Percentiles rank a stretch among this genome's conserved stretches.
phyloP scores from a whole-genome alignment of 1,140 invertebrate genomes.

The Calosoma granatense region DNA sequence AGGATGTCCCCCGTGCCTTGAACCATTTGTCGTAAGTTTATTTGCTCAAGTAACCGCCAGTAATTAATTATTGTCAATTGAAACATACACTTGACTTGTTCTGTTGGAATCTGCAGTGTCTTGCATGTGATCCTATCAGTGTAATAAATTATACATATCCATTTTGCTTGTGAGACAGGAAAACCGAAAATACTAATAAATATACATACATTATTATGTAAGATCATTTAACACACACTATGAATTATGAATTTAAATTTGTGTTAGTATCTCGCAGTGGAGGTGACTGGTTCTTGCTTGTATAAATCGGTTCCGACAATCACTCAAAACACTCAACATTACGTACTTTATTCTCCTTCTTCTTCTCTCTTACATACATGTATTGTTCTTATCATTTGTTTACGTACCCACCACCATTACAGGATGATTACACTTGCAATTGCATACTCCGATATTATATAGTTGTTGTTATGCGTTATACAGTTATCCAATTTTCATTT shows the following conservation, averaged over 20 bases:
- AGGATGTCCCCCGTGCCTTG: conserved; percentile 8
- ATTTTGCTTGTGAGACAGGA: conserved; percentile 8
- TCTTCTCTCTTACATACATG: too few relatives aligned
- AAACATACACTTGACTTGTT: conserved; percentile 6
- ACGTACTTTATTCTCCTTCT: neutral
- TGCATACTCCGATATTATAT: too few relatives aligned
- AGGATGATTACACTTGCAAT: too few relatives aligned
- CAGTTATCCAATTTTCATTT: neutral
- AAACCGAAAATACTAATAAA: conserved; percentile 8
- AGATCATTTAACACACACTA: neutral
- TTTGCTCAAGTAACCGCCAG: conserved; percentile 8
- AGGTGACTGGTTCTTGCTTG: neutral
- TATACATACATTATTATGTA: neutral
- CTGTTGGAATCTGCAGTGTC: conserved; percentile 7
- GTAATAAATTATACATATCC: conserved; percentile 9
- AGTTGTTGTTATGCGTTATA: too few relatives aligned
- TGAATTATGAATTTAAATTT: neutral
- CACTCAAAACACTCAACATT: neutral
- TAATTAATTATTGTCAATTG: conserved; percentile 9
- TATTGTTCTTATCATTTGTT: too few relatives aligned
- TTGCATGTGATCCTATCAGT: conserved; percentile 8
- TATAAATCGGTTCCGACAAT: neutral
- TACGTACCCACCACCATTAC: too few relatives aligned
- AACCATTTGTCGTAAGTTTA: conserved; percentile 6
- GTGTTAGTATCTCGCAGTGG: conserved; percentile 7